Evolutionary conservation across 1,140 invertebrate species (phyloP).

Genomic region (Drosophila aff.): DNA sequence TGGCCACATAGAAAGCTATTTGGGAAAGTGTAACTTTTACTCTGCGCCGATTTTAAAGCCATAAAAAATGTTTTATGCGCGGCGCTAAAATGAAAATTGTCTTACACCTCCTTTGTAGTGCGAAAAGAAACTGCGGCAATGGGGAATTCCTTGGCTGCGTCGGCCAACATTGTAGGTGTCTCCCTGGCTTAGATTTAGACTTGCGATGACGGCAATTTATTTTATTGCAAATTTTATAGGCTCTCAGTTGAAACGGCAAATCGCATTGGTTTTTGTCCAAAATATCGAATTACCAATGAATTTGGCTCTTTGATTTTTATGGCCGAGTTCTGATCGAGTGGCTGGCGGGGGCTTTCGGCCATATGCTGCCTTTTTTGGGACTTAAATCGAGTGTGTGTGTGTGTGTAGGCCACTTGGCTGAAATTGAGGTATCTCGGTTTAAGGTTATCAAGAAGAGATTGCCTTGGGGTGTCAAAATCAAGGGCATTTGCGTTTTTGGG

Average conservation of each 20-base stretch:
- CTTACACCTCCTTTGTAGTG: conserved; percentile 62
- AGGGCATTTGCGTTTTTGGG: not conserved
- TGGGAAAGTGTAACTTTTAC: conserved; percentile 82
- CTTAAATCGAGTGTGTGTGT: not conserved
- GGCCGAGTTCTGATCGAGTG: conserved; percentile 36
- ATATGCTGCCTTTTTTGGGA: conserved; percentile 16
- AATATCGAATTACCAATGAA: conserved; percentile 76
- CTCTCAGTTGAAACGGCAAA: conserved; percentile 33
- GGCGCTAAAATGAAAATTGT: conserved; percentile 71
- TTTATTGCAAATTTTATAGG: conserved; percentile 81
- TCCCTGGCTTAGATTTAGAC: conserved; percentile 14
- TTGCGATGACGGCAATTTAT: conserved; percentile 73
- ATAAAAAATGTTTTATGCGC: conserved; percentile 82
- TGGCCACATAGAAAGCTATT: conserved; percentile 55
- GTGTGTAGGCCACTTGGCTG: conserved; percentile 1
- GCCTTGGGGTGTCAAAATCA: not conserved
- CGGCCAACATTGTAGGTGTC: conserved; percentile 56
- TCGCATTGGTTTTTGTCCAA: conserved; percentile 48
- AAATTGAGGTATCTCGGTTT: conserved; percentile 15
- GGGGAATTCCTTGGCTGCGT: conserved; percentile 22
- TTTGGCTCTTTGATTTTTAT: conserved; percentile 65
- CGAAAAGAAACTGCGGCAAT: conserved; percentile 3
- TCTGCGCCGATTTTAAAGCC: conserved; percentile 76
- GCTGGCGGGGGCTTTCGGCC: conserved; percentile 20
- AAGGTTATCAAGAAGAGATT: conserved; percentile 14